These are phyloP conservation scores for Agrypnia vestita DNA, from an alignment of 1,140 invertebrate genomes.

Conservation along the genomic window DNA sequence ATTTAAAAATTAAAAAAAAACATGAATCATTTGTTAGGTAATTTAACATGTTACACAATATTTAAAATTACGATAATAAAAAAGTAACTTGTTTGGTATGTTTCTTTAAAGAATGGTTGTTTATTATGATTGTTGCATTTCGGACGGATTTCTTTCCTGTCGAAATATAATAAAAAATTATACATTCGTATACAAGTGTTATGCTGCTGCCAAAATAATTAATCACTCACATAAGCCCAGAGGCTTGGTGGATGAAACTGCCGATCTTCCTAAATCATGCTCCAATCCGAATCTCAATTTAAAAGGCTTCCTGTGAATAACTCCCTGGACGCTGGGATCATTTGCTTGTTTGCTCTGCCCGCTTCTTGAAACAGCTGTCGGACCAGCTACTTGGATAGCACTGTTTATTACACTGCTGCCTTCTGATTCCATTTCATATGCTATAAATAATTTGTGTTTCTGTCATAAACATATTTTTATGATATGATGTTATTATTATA, in stretches of 20 bases:
- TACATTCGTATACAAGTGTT: too few relatives aligned
- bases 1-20: too few relatives aligned
- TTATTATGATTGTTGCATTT: too few relatives aligned
- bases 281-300: conserved; percentile 65
- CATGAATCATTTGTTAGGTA: too few relatives aligned
- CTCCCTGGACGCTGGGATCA: neutral
- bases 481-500: conserved; percentile 26
- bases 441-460: conserved; percentile 45
- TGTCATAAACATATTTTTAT: conserved; percentile 48
- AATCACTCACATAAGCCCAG: conserved; percentile 60
- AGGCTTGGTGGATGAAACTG: conserved; percentile 63
- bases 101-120: too few relatives aligned
- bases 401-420: conserved; percentile 25
- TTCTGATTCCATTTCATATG: conserved; percentile 49
- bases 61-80: too few relatives aligned
- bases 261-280: conserved; percentile 63
- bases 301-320: conserved; percentile 63
- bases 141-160: too few relatives aligned
- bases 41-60: too few relatives aligned
- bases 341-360: conserved; percentile 6
- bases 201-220: too few relatives aligned
- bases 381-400: conserved; percentile 32
- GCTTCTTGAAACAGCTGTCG: conserved; percentile 11
- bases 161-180: too few relatives aligned
- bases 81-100: too few relatives aligned